Evolutionary conservation across 2,113 vertebrate species (phyloP).

Genomic region (Labeo rohita): DNA sequence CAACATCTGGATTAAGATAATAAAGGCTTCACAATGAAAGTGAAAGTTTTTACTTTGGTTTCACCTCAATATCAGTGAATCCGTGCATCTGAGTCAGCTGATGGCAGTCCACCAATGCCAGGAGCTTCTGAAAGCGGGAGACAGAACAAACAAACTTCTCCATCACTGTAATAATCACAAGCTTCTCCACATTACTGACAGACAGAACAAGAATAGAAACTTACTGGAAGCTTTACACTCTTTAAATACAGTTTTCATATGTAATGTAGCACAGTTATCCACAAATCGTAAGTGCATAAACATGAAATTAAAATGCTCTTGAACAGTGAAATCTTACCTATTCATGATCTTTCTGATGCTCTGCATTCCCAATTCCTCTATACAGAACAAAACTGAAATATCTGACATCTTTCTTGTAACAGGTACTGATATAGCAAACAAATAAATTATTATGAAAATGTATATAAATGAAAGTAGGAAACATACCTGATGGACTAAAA

Average conservation of each 20-base stretch:
- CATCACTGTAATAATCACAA: constrained; percentile 72
- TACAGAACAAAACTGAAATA: not conserved
- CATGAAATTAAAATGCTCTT: not conserved
- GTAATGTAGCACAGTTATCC: not conserved
- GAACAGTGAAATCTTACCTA: constrained; percentile 75
- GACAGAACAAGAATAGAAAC: constrained; percentile 53
- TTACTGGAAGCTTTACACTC: not conserved
- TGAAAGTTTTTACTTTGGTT: constrained; percentile 24
- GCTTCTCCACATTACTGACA: constrained; percentile 80
- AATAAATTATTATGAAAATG: too few relatives aligned
- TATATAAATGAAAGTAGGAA: too few relatives aligned
- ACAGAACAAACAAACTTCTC: constrained; percentile 78
- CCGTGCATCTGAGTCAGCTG: constrained; percentile 88
- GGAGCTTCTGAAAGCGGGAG: constrained; percentile 80
- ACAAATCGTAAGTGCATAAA: not conserved
- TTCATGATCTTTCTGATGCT: constrained; percentile 70
- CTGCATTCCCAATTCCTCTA: constrained; percentile 80
- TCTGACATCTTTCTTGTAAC: too few relatives aligned
- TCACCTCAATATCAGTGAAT: constrained; percentile 73
- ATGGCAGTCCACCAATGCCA: constrained; percentile 82
- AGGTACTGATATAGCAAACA: too few relatives aligned
- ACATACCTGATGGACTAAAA: too few relatives aligned
- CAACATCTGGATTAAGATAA: too few relatives aligned
- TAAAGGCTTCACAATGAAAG: too few relatives aligned
- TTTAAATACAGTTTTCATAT: not conserved